Percentiles rank a stretch among this genome's conserved stretches.
Conservation (phyloP, 2,113 vertebrate species). For the Pituophis catenifer region DNA sequence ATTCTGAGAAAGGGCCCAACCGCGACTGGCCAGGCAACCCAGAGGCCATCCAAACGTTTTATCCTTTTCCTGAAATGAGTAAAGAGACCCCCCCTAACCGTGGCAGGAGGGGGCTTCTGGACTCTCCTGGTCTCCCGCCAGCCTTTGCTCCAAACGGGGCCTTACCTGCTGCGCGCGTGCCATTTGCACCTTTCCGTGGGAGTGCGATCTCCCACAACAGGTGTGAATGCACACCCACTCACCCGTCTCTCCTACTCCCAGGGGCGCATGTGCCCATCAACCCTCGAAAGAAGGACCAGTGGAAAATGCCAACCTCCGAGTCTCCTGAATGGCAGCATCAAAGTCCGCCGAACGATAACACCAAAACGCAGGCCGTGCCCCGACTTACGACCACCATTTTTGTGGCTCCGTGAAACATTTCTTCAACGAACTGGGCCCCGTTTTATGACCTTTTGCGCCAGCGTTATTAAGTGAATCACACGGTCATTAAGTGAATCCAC, state of each 20-base stretch:
- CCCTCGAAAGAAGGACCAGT: background rate
- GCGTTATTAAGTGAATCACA: fast-evolving
- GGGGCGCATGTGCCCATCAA: background rate
- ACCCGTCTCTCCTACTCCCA: too few relatives aligned
- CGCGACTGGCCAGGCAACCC: fast-evolving
- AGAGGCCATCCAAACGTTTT: background rate
- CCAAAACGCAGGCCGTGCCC: background rate
- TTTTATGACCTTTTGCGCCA: too few relatives aligned
- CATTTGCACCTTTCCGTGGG: background rate
- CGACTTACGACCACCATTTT: too few relatives aligned
- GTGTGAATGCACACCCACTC: background rate
- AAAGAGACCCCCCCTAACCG: background rate
- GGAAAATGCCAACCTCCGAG: too few relatives aligned
- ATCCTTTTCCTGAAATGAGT: background rate
- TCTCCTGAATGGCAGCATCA: fast-evolving
- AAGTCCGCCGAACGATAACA: background rate
- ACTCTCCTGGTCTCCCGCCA: too few relatives aligned
- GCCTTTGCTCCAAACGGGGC: background rate
- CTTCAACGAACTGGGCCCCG: too few relatives aligned
- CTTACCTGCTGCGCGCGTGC: background rate
- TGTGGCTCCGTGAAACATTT: too few relatives aligned
- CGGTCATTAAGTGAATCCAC: too few relatives aligned
- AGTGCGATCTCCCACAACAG: background rate
- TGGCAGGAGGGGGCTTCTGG: too few relatives aligned
- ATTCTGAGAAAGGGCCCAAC: background rate